Evolutionary conservation across 2,113 vertebrate genomes (phyloP).

Genomic region (Struthidea cinerea): DNA sequence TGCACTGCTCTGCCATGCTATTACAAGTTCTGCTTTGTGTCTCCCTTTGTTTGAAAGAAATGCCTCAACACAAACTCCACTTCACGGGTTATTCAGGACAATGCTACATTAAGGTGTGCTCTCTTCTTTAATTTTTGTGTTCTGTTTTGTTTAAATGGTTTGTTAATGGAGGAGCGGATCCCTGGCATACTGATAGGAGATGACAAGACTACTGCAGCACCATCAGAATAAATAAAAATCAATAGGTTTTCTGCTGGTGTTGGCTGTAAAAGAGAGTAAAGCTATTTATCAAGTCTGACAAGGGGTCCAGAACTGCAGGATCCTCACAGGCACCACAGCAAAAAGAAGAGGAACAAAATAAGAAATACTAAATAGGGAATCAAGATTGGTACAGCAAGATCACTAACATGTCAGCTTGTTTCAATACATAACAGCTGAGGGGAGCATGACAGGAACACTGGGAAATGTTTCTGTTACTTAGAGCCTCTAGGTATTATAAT

Average conservation of each 20-base stretch:
- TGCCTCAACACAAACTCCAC: neutral
- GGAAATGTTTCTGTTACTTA: neutral
- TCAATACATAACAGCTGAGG: neutral
- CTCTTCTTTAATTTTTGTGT: constrained; percentile 24
- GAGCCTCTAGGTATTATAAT: neutral
- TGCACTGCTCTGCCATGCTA: neutral
- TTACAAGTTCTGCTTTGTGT: neutral
- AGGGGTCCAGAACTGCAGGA: constrained; percentile 35
- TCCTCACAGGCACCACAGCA: constrained; percentile 28
- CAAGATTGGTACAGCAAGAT: constrained; percentile 9
- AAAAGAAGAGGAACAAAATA: neutral
- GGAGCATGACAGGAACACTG: neutral
- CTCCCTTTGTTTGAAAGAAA: neutral
- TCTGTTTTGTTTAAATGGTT: constrained; percentile 19
- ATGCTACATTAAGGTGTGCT: neutral
- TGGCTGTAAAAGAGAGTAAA: constrained; percentile 54
- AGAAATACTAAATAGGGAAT: constrained; percentile 48
- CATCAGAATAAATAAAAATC: constrained; percentile 78
- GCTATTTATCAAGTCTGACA: constrained; percentile 68
- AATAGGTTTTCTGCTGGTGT: constrained; percentile 67
- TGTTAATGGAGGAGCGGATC: neutral
- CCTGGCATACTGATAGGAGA: constrained; percentile 56
- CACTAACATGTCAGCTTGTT: constrained; percentile 13
- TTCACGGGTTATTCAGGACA: neutral
- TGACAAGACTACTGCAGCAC: constrained; percentile 73